These are phyloP conservation scores for Galeopterus variegatus DNA, from an alignment of 2,113 vertebrate genomes.

Conservation along the genomic window DNA sequence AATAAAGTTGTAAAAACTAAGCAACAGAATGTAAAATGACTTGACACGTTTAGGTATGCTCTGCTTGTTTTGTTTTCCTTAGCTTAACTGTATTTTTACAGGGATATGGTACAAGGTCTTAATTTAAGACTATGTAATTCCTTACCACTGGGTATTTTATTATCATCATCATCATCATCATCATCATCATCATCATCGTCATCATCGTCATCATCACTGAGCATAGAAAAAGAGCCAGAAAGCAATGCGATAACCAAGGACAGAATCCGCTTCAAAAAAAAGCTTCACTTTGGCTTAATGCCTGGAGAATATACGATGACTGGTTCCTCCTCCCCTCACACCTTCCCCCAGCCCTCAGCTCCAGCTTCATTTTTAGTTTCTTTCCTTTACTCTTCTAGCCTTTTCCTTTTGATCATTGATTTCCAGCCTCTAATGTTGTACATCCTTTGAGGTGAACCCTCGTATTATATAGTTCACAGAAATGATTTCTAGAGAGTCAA, in stretches of 20 bases:
- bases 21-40: not conserved
- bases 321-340: no score
- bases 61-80: not conserved
- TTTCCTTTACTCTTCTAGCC: not conserved
- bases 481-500: not conserved
- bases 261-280: not conserved
- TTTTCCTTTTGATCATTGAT: not conserved
- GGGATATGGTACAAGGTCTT: not conserved
- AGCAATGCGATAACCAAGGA: not conserved
- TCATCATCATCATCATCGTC: not conserved
- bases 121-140: not conserved
- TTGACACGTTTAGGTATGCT: not conserved
- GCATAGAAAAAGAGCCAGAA: not conserved
- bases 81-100: not conserved
- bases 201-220: not conserved
- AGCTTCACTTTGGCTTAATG: fast-evolving
- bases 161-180: not conserved
- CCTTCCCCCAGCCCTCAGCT: fast-evolving
- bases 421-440: not conserved
- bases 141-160: not conserved
- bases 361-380: not conserved
- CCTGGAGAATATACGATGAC: not conserved
- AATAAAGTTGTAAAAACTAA: not conserved
- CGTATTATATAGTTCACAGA: not conserved
- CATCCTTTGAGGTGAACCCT: not conserved